Conservation (phyloP, 2,888 invertebrate species). For the Megaustenia siamemsis region DNA sequence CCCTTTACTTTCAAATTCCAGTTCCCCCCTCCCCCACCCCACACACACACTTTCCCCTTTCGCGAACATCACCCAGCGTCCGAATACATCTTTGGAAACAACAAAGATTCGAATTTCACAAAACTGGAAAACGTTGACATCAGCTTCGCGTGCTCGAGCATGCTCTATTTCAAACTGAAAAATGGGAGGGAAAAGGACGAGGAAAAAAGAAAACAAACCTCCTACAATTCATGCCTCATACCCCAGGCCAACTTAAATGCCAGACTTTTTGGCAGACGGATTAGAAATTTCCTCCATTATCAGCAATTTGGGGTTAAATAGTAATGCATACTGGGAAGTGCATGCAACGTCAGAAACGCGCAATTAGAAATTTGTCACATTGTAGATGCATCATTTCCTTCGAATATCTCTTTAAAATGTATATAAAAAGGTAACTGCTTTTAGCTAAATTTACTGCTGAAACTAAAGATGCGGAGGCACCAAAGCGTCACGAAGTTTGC, state of each 20-base stretch:
- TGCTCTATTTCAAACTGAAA: not conserved
- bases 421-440: not conserved
- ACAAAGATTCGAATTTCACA: constrained; percentile 37
- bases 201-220: not conserved
- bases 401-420: not conserved
- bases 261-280: constrained; percentile 25
- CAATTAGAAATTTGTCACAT: constrained; percentile 24
- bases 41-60: too few relatives aligned
- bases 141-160: not conserved
- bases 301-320: constrained; percentile 19
- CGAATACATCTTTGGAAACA: not conserved
- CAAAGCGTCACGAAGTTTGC: not conserved
- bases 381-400: constrained; percentile 30
- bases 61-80: not conserved
- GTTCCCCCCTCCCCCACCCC: too few relatives aligned
- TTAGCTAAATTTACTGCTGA: constrained; percentile 23
- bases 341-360: constrained; percentile 34
- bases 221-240: not conserved
- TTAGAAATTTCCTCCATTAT: constrained; percentile 33
- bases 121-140: constrained; percentile 32
- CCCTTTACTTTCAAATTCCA: too few relatives aligned
- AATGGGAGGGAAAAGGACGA: not conserved
- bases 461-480: not conserved
- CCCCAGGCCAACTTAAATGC: not conserved
- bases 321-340: not conserved